Conservation (phyloP, 2,888 invertebrate genomes). For the Parnassius glacialis region DNA sequence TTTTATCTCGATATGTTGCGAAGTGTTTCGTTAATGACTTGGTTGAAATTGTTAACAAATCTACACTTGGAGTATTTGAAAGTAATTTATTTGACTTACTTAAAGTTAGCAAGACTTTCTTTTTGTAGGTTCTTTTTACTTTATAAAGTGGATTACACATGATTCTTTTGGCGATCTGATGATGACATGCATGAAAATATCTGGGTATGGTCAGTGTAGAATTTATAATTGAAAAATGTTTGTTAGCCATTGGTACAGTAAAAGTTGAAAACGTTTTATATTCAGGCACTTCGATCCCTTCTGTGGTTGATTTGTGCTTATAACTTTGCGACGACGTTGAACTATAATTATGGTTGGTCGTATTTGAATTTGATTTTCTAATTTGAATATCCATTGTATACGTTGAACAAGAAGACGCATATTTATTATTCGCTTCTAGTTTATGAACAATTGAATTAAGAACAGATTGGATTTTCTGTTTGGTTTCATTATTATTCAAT, state of each 20-base stretch:
- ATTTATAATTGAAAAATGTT: slow-evolving; percentile 46
- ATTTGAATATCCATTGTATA: slow-evolving; percentile 49
- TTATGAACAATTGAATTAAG: slow-evolving; percentile 52
- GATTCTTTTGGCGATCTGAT: slow-evolving; percentile 28
- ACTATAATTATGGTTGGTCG: slow-evolving; percentile 39
- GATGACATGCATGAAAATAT: slow-evolving; percentile 38
- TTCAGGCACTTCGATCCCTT: slow-evolving; percentile 22
- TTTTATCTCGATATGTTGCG: slow-evolving; percentile 36
- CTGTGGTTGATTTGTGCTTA: slow-evolving; percentile 17
- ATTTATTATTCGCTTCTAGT: slow-evolving; percentile 36
- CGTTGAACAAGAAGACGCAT: slow-evolving; percentile 46
- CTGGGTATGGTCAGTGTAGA: slow-evolving; percentile 67
- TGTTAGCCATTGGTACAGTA: slow-evolving; percentile 48
- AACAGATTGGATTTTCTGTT: slow-evolving; percentile 50
- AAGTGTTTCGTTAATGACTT: slow-evolving; percentile 48
- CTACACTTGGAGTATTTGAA: slow-evolving; percentile 44
- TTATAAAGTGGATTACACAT: slow-evolving; percentile 31
- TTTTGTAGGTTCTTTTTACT: slow-evolving; percentile 37
- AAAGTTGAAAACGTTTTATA: slow-evolving; percentile 36
- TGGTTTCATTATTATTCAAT: slow-evolving; percentile 45
- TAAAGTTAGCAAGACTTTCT: slow-evolving; percentile 39
- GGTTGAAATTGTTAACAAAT: slow-evolving; percentile 52
- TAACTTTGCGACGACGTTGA: slow-evolving; percentile 19
- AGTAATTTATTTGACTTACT: slow-evolving; percentile 37
- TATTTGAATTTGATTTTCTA: slow-evolving; percentile 37